Conservation (phyloP, 2,888 invertebrate species). For the Keiferia lycopersicella region DNA sequence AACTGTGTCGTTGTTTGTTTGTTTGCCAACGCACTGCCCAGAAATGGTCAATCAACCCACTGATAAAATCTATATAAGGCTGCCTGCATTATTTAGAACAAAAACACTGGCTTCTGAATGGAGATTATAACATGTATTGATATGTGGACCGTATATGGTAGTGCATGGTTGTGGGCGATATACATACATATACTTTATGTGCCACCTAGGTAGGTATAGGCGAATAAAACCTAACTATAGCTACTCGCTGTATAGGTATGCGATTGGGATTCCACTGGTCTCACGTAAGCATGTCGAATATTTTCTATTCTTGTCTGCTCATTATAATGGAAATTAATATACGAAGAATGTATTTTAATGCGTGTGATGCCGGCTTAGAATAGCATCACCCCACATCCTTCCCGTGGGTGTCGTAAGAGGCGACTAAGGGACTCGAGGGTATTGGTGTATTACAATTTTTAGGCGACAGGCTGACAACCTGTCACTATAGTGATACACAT, state of each 20-base stretch:
- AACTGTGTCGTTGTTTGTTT: background rate
- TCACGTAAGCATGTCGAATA: slow-evolving; percentile 7
- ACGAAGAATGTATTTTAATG: background rate
- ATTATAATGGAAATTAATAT: background rate
- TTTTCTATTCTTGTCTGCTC: background rate
- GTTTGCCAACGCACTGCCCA: slow-evolving; percentile 1
- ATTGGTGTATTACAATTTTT: too few relatives aligned
- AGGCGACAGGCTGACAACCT: too few relatives aligned
- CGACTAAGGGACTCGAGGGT: too few relatives aligned
- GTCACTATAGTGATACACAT: too few relatives aligned
- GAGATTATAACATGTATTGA: slow-evolving; percentile 16
- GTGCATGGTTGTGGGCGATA: background rate
- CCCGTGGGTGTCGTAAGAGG: too few relatives aligned
- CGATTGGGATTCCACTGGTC: background rate
- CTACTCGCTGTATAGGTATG: too few relatives aligned
- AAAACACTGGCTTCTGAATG: slow-evolving; percentile 7
- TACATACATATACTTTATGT: background rate
- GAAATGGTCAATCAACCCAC: slow-evolving; percentile 6
- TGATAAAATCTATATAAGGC: slow-evolving; percentile 1
- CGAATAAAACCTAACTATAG: too few relatives aligned
- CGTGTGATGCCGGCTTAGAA: too few relatives aligned
- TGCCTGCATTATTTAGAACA: background rate
- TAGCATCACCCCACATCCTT: too few relatives aligned
- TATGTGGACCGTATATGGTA: slow-evolving; percentile 6
- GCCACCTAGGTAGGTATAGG: background rate